Base-by-base conservation (phyloP, 2,888 invertebrate genomes). In the Mythimna vitellina region DNA sequence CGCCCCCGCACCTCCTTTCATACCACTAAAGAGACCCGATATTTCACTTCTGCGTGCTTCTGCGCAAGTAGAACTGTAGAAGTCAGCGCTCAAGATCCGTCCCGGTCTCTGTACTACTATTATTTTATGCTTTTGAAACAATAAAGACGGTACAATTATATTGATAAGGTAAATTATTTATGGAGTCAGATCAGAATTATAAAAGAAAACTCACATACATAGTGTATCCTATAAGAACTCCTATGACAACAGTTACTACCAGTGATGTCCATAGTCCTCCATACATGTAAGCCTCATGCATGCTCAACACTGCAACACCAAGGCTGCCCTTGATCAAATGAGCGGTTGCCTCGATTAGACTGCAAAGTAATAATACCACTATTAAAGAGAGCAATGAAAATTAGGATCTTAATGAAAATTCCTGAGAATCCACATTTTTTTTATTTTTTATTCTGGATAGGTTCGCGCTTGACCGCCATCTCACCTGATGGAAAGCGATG, bases 281-380 rank as follows among this genome's bases (percentile, higher is more conserved):
- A 9, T 88, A 82, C 92, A 92, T 94, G 77, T 87, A 95, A 0
- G 91, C 95, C n/a, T 93, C 93, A 51, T 95, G 95, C 77, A 95
- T 94, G 17, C 90, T 91, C 1, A 95, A 77, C 4, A 94, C 85
- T 0, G 94, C 94, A 1, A 91, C 91, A 0, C 95, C 94, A 0
- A 94, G 80, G 49, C 93, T 93, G 0, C 93, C 92, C 72, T 94
- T 94, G 20, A 94, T 86, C 3, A 94, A 75, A 76, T 95, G 92
- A 0, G 91, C 90, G 0, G 89, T 90, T 0, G 95, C 91, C 68
- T 92, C 93, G 20, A 90, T 0, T 0, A 94, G 10, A 57, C 95
- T 95, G 87, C 0, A 85, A 80, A 77, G 1, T 67, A 60, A 64
- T 14, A 12, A 22, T 17, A n/a, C 4, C 3, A 29, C 8, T 68